Evolutionary conservation across 1,140 invertebrate species (phyloP), one percentile per base, ranked within the genome.

Genomic region (Heterodera schachtii): DNA sequence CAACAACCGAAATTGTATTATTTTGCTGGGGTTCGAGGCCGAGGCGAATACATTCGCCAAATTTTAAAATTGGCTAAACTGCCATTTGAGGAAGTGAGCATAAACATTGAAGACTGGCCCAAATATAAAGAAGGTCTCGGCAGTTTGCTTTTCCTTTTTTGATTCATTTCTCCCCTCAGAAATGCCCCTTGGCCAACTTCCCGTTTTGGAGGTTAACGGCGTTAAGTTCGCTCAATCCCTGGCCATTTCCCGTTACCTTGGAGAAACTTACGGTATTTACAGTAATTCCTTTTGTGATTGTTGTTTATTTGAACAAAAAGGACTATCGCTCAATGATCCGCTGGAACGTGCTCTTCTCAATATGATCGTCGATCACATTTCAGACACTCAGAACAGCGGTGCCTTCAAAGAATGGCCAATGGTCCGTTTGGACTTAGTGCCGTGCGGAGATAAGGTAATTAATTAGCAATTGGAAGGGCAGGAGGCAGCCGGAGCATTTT

Each of bases 121-220:
- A 70, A 82, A 44, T 41, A 73, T 60, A 84, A 85, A 73, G n/a
- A 21, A 57, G 71, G 77, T 84, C 41, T 49, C 69, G 79, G 43
- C 47, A 49, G 4, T 49, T 49, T 49, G 47, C n/a, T n/a, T n/a
- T n/a, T 49, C 47, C 47, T 49, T 49, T 49, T 13, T 1, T 81
- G 19, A 47, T 21, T 16, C 16, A 44, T 11, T 16, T 44, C 1
- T 43, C 64, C 44, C 73, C 86, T 71, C 75, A 86, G 86, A 81
- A 19, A 87, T 85, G 84, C 86, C 86, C n/a, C 76, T 87, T 13
- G 86, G 86, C 11, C 87, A 89, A 60, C 21, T 87, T 4, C 86
- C 86, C 5, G 84, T 87, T 8, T 64, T 87, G 13, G 87, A 87
- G 80, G 86, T 87, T 43, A 87, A 87, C 73, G 86, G 86, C n/a